Conservation (phyloP, 2,113 vertebrate genomes). For the Dasyprocta punctata region DNA sequence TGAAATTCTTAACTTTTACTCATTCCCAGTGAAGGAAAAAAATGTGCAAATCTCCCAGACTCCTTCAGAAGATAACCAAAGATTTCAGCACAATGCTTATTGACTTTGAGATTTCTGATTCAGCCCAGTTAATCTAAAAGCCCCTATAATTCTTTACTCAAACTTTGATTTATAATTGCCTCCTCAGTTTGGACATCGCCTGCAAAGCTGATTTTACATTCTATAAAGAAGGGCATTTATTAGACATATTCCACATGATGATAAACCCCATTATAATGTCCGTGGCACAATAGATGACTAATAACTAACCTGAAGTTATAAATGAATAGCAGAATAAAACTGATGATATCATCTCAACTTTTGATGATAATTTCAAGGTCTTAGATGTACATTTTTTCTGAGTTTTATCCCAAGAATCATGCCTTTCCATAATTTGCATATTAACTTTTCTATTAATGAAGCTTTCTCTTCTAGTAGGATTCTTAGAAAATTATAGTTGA, state of each 20-base stretch:
- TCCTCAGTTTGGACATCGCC: background rate
- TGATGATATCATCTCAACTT: background rate
- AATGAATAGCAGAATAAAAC: background rate
- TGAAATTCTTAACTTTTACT: background rate
- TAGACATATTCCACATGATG: background rate
- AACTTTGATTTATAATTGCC: background rate
- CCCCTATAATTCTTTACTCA: background rate
- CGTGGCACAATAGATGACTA: background rate
- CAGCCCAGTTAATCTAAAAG: background rate
- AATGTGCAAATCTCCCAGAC: background rate
- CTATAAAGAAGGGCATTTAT: background rate
- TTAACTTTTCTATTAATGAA: background rate
- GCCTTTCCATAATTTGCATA: background rate
- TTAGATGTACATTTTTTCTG: background rate
- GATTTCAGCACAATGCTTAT: background rate
- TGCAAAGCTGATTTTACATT: conserved; percentile 10
- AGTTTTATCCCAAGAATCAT: background rate
- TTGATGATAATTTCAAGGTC: background rate
- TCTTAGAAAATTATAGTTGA: background rate
- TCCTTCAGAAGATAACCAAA: background rate
- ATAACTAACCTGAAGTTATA: background rate
- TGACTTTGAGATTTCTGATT: background rate
- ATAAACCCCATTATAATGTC: background rate
- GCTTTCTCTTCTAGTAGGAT: background rate
- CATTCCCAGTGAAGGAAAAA: background rate